A percentile compares a stretch with the other conserved stretches of the same genome.
These are phyloP conservation scores for Stichopus horrens DNA, from an alignment of 53 echinoderm and acorn worm genomes.

Conservation along the genomic window DNA sequence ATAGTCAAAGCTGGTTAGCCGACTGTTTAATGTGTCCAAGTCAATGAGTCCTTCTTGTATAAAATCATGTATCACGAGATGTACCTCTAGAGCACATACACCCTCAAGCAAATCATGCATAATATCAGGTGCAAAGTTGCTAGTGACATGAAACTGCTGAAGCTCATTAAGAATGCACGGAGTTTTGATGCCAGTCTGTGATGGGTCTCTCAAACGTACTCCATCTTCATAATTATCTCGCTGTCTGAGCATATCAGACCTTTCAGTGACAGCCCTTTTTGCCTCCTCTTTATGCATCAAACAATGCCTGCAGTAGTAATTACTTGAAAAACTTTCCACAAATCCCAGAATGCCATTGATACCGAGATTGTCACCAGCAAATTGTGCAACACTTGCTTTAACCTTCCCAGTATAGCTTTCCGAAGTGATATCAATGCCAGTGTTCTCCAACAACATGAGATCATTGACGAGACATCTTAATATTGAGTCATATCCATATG, in stretches of 20 bases:
- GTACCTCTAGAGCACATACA: conserved; percentile 35
- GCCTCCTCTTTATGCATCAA: conserved; percentile 23
- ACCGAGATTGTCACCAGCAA: conserved; percentile 49
- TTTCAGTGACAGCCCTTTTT: conserved; percentile 4
- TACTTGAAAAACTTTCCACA: conserved; percentile 43
- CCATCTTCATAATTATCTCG: conserved; percentile 22
- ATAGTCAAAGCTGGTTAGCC: conserved; percentile 48
- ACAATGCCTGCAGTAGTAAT: conserved; percentile 44
- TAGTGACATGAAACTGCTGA: conserved; percentile 23
- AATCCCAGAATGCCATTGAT: conserved; percentile 35
- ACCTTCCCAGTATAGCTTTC: not conserved
- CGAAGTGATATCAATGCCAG: not conserved
- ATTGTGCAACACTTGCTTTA: conserved; percentile 36
- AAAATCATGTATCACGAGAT: conserved; percentile 26
- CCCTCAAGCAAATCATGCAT: conserved; percentile 57
- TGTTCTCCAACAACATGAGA: conserved; percentile 11
- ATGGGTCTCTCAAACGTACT: not conserved
- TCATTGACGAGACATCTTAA: conserved; percentile 36
- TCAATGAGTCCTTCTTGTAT: conserved; percentile 15
- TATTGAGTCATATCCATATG: conserved; percentile 28
- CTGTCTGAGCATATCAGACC: not conserved
- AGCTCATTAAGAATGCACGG: conserved; percentile 36
- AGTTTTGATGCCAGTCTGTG: conserved; percentile 26
- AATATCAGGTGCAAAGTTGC: conserved; percentile 44
- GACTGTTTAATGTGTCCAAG: conserved; percentile 22